Evolutionary conservation across 2,797 vertebrate species (phyloP), one percentile per base, ranked within the genome.

Genomic region (Molossus molossus): DNA sequence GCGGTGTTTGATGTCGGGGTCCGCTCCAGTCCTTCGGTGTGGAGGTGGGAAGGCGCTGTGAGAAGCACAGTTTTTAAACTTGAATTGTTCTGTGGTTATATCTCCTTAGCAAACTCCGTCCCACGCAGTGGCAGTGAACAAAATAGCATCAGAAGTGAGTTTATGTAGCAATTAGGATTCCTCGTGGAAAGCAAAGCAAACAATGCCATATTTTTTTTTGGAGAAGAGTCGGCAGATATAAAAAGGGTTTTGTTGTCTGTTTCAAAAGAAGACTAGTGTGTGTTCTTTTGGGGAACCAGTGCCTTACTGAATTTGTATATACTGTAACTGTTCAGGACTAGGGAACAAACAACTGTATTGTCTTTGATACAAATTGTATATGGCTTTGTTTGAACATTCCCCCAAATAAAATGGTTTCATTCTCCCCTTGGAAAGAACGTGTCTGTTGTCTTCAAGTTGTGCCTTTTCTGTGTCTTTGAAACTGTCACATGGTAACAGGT

Each of bases 241-340:
- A 97, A 97, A 96, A 67, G 27, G 55, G 8, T 88, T 95, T 67
- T 87, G 67, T 97, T 95, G 90, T 92, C 53, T 98, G 81, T 97
- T 96, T 97, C 84, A 98, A 97, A 98, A 98, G 98, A 98, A 97
- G 97, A 95, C 76, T 97, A 97, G 95, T 97, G 94, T 98, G 97
- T 98, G 98, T 98, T 99, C 98, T 97, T 98, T 98, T 96, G 98
- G 98, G 98, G 98, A 98, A 98, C 98, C 98, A 98, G 98, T 99
- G 99, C 99, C 99, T 99, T 99, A 99, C 98, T 98, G 98, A 98
- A 98, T 97, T 97, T 99, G 99, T 99, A 99, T 96, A 99, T 99
- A 98, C 69, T 98, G 97, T 98, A 98, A 98, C 98, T 98, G 98
- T 98, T 97, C 98, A 98, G 98, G 97, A 89, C 77, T 93, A 97